Base-by-base conservation (phyloP, 2,113 vertebrate genomes). In the Neogale vison region DNA sequence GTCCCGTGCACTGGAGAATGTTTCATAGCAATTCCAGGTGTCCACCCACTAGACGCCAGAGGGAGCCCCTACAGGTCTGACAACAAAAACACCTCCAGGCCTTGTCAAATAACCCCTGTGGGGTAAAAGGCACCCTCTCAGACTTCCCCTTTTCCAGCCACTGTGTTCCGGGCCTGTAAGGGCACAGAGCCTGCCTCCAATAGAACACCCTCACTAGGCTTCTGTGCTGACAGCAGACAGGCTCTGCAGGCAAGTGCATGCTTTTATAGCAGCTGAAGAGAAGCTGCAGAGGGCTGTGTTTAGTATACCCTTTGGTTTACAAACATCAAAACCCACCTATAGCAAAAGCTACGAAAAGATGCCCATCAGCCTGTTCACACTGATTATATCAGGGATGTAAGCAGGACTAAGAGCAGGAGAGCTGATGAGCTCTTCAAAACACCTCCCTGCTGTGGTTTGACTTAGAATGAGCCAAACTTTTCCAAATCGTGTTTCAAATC, bases 281-380 rank as follows among this genome's bases (percentile, higher is more conserved):
- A 45, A 42, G 21, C 10, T 29, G 47, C 11, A 80, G 4, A 59
- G 6, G 55, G 90, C 21, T 81, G 17, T n/a, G 1, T 50, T 50
- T 77, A 76, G 4, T 77, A 34, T 34, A n/a, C 13, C 9, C 42
- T 72, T 74, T 96, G 26, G 24, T 76, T 88, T 65, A 69, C 80
- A 93, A 88, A 24, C 15, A 82, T 23, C 23, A 34, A 96, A 76
- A 88, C 14, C 45, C 42, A 59, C 36, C n/a, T 31, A 59, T 20
- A 84, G 21, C 24, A 94, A 93, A 94, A 88, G 5, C 50, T n/a
- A 76, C 15, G 34, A 61, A 92, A 90, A 76, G 18, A 36, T 67
- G 26, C 36, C 9, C 3, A 47, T 17, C 20, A 80, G 13, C 4
- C 42, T 57, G 23, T 36, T 94, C 39, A 15, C 1, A 5, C 42